Evolutionary conservation across 2,113 vertebrate genomes (phyloP).

Genomic region (Tylochromis polylepis): DNA sequence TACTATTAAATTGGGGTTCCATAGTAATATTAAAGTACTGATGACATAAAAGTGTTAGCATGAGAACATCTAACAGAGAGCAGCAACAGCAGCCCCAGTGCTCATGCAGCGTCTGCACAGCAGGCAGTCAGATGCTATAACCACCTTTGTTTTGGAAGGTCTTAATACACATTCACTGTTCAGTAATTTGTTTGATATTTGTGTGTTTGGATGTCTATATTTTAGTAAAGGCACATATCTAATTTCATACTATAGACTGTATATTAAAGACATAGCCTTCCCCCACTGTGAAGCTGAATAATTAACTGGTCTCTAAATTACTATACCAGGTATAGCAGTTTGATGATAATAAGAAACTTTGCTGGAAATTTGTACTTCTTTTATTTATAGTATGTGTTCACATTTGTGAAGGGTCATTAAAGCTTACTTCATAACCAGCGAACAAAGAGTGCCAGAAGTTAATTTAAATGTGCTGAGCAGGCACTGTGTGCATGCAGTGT

Average conservation of each 20-base stretch:
- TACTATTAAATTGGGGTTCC: not conserved
- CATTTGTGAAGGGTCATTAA: slow-evolving; percentile 9
- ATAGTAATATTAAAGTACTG: not conserved
- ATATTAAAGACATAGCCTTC: not conserved
- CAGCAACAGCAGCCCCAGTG: not conserved
- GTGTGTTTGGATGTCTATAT: not conserved
- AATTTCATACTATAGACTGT: not conserved
- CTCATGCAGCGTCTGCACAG: not conserved
- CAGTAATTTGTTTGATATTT: not conserved
- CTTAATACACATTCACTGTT: not conserved
- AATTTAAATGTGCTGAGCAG: slow-evolving; percentile 22
- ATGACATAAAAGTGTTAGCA: not conserved
- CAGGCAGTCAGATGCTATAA: not conserved
- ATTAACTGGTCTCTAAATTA: not conserved
- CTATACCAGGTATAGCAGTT: not conserved
- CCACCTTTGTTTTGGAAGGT: not conserved
- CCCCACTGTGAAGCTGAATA: not conserved
- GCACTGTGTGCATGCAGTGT: not conserved
- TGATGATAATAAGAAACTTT: not conserved
- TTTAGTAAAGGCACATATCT: not conserved
- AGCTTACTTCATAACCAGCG: not conserved
- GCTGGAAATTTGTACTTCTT: not conserved
- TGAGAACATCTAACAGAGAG: not conserved
- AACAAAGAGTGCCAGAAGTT: not conserved
- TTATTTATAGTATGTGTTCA: not conserved